Evolutionary conservation across 2,888 invertebrate genomes (phyloP), one percentile per base, ranked within the genome.

Genomic region (Plagodis pulveraria): DNA sequence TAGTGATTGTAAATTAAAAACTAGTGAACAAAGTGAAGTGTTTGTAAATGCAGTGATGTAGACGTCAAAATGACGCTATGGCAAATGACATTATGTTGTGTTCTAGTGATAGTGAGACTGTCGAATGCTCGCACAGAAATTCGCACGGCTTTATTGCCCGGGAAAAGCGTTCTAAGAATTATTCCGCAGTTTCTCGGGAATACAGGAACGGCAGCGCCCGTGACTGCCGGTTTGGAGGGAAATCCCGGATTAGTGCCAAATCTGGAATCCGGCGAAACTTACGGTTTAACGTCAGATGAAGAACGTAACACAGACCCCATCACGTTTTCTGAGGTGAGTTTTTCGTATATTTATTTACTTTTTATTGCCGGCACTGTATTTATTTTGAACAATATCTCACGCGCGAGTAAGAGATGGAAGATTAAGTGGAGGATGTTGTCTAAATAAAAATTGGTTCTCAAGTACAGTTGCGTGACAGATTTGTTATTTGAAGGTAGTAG

Each of bases 141-240:
- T 34, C 65, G 71, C 56, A 55, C 63, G 6, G 58, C 71, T 0
- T 62, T 84, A 0, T 53, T 83, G 10, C 76, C 80, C 0, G 77
- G 73, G n/a, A 72, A 76, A 58, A 77, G 73, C 46, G 72, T 78
- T 1, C 68, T 84, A n/a, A 81, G 74, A 43, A 72, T 77, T 6
- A 74, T 83, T 9, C 77, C 84, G 38, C 80, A 72, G 34, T 69
- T 81, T 38, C 66, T 83, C 32, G 77, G 75, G 6, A 66, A 70
- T 9, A 66, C 70, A 2, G 63, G 65, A 5, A 63, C 72, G 5
- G 62, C 61, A 0, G 9, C 54, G n/a, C 44, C 57, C 2, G 55
- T 12, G 32, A 46, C 56, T 5, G 36, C 32, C 10, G 56, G 58
- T 6, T 54, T 56, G 0, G 47, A 61, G 2, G 38, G 49, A n/a